phyloP scores from a whole-genome alignment of 2,113 vertebrate genomes.

The Panurus biarmicus region DNA sequence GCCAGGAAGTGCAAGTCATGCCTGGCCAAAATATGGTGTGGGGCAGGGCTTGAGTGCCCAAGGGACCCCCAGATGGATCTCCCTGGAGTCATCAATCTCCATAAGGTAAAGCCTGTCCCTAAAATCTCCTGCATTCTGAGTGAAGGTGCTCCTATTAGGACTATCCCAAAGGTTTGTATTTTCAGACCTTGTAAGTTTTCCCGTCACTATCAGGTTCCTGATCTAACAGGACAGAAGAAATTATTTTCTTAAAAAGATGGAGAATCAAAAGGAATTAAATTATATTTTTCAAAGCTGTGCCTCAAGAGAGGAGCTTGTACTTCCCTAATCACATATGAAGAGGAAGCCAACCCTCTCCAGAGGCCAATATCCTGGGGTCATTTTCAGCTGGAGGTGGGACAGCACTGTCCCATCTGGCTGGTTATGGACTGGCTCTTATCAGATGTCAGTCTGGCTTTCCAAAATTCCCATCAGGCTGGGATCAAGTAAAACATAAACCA shows the following conservation, averaged over 20 bases:
- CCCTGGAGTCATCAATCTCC: too few relatives aligned
- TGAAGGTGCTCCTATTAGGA: not conserved
- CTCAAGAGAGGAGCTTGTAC: not conserved
- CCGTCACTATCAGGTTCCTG: not conserved
- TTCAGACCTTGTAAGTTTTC: not conserved
- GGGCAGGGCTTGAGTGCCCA: fast-evolving
- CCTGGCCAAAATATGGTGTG: not conserved
- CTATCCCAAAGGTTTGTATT: not conserved
- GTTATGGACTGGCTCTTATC: not conserved
- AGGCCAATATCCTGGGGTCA: not conserved
- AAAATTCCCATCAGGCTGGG: not conserved
- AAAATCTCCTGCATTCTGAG: not conserved
- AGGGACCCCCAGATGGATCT: not conserved
- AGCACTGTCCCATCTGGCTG: not conserved
- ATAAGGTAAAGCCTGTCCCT: not conserved
- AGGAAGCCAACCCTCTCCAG: not conserved
- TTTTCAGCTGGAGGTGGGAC: not conserved
- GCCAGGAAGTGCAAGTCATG: not conserved
- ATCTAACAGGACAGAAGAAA: not conserved
- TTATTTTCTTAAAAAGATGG: not conserved
- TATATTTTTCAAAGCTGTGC: not conserved
- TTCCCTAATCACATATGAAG: not conserved
- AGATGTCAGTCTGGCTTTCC: not conserved
- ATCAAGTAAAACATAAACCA: not conserved
- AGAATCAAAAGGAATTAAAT: not conserved